A percentile compares a stretch with the other conserved stretches of the same genome.
These are phyloP conservation scores for Aplodontia rufa DNA, from an alignment of 2,113 vertebrate genomes.

Conservation along the genomic window DNA sequence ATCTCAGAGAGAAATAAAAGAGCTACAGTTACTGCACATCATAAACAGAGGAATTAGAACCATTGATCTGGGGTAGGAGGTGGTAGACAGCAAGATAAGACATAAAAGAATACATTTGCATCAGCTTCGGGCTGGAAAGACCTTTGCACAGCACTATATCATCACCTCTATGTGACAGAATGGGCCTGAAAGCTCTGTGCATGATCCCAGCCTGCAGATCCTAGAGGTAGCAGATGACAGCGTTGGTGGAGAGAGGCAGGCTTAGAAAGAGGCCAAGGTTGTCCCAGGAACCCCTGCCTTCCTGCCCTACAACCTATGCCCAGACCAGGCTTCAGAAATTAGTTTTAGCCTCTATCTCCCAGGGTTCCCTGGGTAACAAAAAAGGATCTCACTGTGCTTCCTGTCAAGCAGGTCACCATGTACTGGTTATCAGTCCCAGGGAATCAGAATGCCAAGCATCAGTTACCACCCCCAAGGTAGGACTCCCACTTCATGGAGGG, in stretches of 20 bases:
- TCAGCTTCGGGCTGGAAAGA: background rate
- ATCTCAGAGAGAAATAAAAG: background rate
- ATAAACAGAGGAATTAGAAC: background rate
- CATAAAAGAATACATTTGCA: background rate
- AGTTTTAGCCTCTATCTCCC: too few species aligned
- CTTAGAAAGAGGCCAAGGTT: background rate
- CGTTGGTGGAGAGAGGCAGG: background rate
- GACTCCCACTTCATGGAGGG: background rate
- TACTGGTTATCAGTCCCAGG: background rate
- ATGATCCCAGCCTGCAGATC: background rate
- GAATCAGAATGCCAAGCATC: background rate
- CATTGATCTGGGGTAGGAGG: background rate
- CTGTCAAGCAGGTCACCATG: background rate
- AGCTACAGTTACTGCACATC: background rate
- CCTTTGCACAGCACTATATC: background rate
- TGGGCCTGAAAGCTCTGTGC: background rate
- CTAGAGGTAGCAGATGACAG: background rate
- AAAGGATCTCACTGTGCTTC: background rate
- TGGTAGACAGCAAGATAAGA: background rate
- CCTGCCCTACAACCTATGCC: too few species aligned
- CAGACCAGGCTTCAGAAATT: too few species aligned
- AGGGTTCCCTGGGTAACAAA: background rate
- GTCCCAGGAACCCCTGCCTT: too few species aligned
- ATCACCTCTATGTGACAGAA: background rate
- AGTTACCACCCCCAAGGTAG: background rate